Base-by-base conservation (phyloP, 2,113 vertebrate species). In the Coryphaenoides rupestris region DNA sequence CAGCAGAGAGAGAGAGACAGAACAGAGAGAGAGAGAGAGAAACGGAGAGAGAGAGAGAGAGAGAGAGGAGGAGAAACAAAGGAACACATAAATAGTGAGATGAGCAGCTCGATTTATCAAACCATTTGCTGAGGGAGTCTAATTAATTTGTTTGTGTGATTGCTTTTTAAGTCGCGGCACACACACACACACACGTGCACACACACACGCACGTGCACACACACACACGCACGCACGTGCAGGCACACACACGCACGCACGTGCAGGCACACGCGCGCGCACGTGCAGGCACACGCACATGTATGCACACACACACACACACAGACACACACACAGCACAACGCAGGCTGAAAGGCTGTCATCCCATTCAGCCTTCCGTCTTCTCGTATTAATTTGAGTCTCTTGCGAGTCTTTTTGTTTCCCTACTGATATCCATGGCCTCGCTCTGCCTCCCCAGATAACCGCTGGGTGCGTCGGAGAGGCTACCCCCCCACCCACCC, bases 71-170 rank as follows among this genome's bases (percentile, higher is more conserved):
- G 70, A 63, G 49, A 69, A 65, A 40, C 24, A 49, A 14, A 22
- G 46, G 46, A 63, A 58, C 52, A 63, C n/a, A 65, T 55, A 62
- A 63, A 9, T 14, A 52, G 50, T 62, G 58, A 78, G 78, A 83
- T 65, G 77, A 86, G 78, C 75, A 63, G 79, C 69, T 87, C 81
- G 86, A 89, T 90, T 90, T 83, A 85, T 89, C 87, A 90, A 90
- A 79, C 70, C 78, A 75, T 84, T 88, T 82, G 76, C 80, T 78
- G 66, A 69, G 79, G 68, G 79, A 81, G 83, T 79, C 84, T 88
- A 92, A 92, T 92, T 90, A 85, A 91, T 92, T 90, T 91, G 89
- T 92, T 91, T 91, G 86, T 88, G 83, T 88, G 88, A 90, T 90
- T 91, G 88, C 77, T 85, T 89, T 88, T 83, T 65, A 61, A 74